Base-by-base conservation (phyloP, 2,888 invertebrate species). In the Polydrusus cervinus region DNA sequence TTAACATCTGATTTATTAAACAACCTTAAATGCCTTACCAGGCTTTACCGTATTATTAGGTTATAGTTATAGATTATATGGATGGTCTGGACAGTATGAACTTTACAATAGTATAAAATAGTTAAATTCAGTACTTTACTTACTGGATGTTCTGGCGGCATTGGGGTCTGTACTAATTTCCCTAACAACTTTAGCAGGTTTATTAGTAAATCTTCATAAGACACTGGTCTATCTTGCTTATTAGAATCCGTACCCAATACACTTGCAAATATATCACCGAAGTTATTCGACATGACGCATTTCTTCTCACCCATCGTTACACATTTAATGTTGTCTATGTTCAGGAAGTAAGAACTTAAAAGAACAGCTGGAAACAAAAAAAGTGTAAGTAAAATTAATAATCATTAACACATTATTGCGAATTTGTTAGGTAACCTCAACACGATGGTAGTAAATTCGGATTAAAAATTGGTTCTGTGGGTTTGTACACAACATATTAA, bases 221-320 rank as follows among this genome's bases (percentile, higher is more conserved):
- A 91, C 43, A 93, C 92, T 68, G 88, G 92, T 84, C 92, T 89
- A 86, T 90, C 90, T 83, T 91, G 90, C 81, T 90, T 90, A 67
- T 88, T 87, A 13, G 90, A 87, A 81, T 91, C 92, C 0, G 91
- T 90, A 0, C 93, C 91, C 62, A 93, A 87, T 9, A 93, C 91
- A 74, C 91, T 94, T 1, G 94, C 93, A 87, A 95, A 93, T 79
- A 95, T 88, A 73, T 94, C 94, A 81, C 93, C 93, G 78, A 94
- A 92, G 68, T 91, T 90, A 70, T 91, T 90, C 34, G 89, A 87
- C 71, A 89, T 88, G 74, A 89, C 87, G 78, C 85, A 88, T 72
- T 87, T 86, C 16, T 88, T 87, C 80, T 90, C 90, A 0, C 88
- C 88, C 38, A 89, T 87, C 47, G 89, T 89, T 69, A 89, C 89